Conservation (phyloP, 2,888 invertebrate genomes). For the Sesamia inferens region DNA sequence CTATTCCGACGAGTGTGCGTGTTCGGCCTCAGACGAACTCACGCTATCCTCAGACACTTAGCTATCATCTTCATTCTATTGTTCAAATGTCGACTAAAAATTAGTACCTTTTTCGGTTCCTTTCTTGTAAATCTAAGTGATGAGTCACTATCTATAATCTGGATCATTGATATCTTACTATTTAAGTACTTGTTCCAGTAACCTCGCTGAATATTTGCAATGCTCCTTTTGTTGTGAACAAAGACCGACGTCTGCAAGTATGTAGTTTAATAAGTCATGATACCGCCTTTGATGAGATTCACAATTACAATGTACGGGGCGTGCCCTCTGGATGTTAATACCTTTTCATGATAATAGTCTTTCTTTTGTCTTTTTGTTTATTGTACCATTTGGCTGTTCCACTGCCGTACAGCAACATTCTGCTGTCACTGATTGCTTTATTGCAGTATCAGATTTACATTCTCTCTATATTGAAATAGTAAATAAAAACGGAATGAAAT, state of each 20-base stretch:
- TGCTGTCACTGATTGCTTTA: constrained; percentile 45
- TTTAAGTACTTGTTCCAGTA: constrained; percentile 76
- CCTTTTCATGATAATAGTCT: constrained; percentile 66
- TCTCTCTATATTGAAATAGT: background rate
- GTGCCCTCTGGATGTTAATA: constrained; percentile 68
- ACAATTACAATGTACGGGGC: constrained; percentile 69
- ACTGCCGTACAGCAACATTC: constrained; percentile 63
- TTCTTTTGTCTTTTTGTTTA: constrained; percentile 75
- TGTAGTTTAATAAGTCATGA: constrained; percentile 67
- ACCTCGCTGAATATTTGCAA: constrained; percentile 74
- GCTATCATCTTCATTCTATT: constrained; percentile 62
- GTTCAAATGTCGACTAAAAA: constrained; percentile 61
- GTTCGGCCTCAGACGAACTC: constrained; percentile 68
- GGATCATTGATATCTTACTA: constrained; percentile 71
- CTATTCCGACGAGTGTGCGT: constrained; percentile 71
- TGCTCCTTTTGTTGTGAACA: constrained; percentile 75
- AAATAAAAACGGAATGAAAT: background rate
- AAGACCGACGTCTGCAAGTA: constrained; percentile 67
- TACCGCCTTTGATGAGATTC: constrained; percentile 68
- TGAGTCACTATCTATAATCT: constrained; percentile 76
- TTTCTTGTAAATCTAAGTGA: constrained; percentile 67
- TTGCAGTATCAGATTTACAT: constrained; percentile 7
- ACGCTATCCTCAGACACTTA: constrained; percentile 72
- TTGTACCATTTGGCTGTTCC: constrained; percentile 72
- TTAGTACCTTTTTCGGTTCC: constrained; percentile 55